Percentiles rank a stretch among this genome's conserved stretches.
These are phyloP conservation scores for Nothocercus julius DNA, from an alignment of 2,113 vertebrate species.

Conservation along the genomic window DNA sequence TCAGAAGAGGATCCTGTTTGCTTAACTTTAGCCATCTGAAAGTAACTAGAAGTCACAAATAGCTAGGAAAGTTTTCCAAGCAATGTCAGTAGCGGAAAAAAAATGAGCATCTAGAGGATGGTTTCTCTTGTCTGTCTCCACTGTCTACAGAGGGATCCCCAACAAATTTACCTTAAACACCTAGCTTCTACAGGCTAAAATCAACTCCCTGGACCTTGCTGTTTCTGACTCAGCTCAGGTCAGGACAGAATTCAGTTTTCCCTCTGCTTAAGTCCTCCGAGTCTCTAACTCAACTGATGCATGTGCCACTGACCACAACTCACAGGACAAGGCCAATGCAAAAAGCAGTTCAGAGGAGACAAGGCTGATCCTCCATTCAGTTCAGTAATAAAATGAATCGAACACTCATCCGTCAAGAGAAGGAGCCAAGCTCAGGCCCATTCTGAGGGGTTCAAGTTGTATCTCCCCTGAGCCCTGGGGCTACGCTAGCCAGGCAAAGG, in stretches of 20 bases:
- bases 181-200: neutral
- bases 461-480: neutral
- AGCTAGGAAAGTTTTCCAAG: neutral
- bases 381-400: neutral
- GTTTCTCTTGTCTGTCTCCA: neutral
- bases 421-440: neutral
- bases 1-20: neutral
- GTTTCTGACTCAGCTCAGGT: neutral
- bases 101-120: neutral
- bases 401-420: neutral
- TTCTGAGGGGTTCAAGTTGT: neutral
- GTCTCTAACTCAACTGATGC: neutral
- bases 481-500: neutral
- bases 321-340: accelerated
- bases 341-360: neutral
- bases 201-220: neutral
- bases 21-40: neutral
- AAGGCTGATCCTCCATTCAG: neutral
- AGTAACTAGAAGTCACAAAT: neutral
- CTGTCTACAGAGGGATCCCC: accelerated
- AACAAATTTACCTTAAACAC: neutral
- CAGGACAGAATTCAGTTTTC: neutral
- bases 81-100: neutral
- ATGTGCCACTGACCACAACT: neutral
- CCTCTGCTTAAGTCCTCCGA: accelerated